Conservation (phyloP, 2,888 invertebrate species). For the Bhutanitis thaidina region DNA sequence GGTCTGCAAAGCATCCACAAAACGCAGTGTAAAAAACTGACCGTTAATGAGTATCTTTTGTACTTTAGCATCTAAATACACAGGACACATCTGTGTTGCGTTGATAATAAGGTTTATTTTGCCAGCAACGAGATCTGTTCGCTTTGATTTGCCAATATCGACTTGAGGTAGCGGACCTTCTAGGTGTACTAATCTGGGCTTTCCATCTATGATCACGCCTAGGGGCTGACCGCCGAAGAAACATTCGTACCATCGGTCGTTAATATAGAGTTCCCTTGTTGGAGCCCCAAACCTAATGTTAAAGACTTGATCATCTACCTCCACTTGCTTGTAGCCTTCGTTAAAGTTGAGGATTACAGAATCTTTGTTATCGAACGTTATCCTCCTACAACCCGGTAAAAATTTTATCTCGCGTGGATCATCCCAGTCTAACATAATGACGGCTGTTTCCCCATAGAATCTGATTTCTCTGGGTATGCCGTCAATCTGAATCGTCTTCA, state of each 20-base stretch:
- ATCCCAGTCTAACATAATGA: conserved; percentile 91
- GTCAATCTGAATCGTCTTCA: conserved; percentile 90
- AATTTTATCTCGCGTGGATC: conserved; percentile 93
- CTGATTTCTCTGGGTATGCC: conserved; percentile 89
- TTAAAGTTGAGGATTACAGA: conserved; percentile 82
- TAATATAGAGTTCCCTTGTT: conserved; percentile 93
- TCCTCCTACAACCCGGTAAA: conserved; percentile 86
- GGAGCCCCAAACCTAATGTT: conserved; percentile 94
- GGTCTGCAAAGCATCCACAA: conserved; percentile 87
- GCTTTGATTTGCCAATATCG: conserved; percentile 88
- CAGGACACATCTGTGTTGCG: conserved; percentile 87
- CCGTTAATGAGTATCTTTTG: conserved; percentile 89
- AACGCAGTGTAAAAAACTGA: conserved; percentile 86
- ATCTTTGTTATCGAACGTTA: conserved; percentile 88
- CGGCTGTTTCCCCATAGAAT: conserved; percentile 91
- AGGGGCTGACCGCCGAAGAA: conserved; percentile 95
- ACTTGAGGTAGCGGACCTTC: conserved; percentile 97
- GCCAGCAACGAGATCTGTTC: conserved; percentile 90
- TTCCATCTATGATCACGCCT: conserved; percentile 88
- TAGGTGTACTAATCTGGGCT: conserved; percentile 88
- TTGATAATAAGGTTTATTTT: conserved; percentile 92
- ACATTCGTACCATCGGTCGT: conserved; percentile 93
- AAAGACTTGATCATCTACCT: conserved; percentile 86
- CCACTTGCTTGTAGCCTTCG: conserved; percentile 85
- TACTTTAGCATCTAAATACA: conserved; percentile 90